Conservation (phyloP, 2,888 invertebrate genomes). For the Lamproptera curius region DNA sequence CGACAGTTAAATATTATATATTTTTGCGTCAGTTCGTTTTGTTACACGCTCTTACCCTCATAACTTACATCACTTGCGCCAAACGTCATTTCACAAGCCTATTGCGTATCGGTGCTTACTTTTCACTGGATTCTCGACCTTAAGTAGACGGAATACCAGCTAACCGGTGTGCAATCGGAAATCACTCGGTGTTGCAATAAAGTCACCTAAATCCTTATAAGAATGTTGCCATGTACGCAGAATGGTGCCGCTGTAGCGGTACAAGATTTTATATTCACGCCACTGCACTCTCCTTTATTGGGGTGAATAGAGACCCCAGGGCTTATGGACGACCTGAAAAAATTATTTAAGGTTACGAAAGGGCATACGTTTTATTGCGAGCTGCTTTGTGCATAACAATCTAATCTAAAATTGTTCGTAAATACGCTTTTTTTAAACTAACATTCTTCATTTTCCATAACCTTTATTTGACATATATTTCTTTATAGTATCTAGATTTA, state of each 20-base stretch:
- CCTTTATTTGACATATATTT: no score
- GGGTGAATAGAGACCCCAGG: conserved; percentile 2
- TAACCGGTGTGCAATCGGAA: conserved; percentile 24
- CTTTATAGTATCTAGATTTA: no score
- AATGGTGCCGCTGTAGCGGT: conserved; percentile 9
- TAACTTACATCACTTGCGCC: conserved; percentile 23
- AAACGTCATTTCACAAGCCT: conserved; percentile 32
- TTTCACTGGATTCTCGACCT: conserved; percentile 25
- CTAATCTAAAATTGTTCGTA: no score
- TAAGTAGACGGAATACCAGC: conserved; percentile 26
- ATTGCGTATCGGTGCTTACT: conserved; percentile 39
- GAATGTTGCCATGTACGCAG: conserved; percentile 13
- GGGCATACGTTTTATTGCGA: no score
- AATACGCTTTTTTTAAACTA: no score
- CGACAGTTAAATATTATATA: not conserved
- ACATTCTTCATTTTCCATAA: no score
- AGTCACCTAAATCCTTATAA: conserved; percentile 24
- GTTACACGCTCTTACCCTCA: not conserved
- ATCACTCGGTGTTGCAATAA: conserved; percentile 21
- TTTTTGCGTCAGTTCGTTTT: not conserved
- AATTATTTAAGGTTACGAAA: no score
- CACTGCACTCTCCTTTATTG: not conserved
- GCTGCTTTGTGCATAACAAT: no score
- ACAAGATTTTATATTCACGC: conserved; percentile 12
- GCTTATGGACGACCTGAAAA: no score